phyloP scores from a whole-genome alignment of 2,888 invertebrate species.

The Autographa gamma region DNA sequence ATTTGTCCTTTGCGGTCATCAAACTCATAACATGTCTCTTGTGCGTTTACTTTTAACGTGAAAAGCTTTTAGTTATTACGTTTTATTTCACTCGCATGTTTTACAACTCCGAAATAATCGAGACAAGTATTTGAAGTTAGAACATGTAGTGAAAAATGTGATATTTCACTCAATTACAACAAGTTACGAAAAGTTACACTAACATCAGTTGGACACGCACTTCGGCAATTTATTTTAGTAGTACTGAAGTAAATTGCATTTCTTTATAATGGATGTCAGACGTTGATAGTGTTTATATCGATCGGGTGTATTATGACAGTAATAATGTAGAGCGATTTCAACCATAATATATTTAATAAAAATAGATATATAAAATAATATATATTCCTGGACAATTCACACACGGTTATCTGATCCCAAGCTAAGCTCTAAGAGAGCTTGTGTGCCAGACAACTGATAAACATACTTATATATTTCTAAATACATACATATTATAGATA shows the following conservation, averaged over 20 bases:
- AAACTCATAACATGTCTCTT: not conserved
- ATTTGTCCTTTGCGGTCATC: not conserved
- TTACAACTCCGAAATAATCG: not conserved
- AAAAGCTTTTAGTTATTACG: not conserved
- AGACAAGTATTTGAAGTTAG: not conserved
- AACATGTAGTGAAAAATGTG: not conserved
- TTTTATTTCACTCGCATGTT: not conserved
- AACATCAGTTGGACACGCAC: conserved; percentile 27
- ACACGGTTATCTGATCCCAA: no score
- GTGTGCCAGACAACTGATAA: no score
- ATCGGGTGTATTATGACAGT: not conserved
- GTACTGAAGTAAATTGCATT: conserved; percentile 2
- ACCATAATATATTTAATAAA: not conserved
- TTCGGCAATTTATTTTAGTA: conserved; percentile 9
- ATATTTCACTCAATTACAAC: conserved; percentile 1
- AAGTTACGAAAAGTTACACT: conserved; percentile 21
- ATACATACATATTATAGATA: no score
- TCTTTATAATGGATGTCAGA: conserved; percentile 5
- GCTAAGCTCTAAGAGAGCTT: no score
- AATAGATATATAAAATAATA: not conserved
- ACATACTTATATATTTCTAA: no score
- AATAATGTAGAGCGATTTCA: not conserved
- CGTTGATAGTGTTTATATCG: not conserved
- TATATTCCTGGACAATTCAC: no score
- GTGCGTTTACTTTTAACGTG: not conserved